Evolutionary conservation across 1,140 invertebrate species (phyloP).

Genomic region (Drosophila subpulchrella): DNA sequence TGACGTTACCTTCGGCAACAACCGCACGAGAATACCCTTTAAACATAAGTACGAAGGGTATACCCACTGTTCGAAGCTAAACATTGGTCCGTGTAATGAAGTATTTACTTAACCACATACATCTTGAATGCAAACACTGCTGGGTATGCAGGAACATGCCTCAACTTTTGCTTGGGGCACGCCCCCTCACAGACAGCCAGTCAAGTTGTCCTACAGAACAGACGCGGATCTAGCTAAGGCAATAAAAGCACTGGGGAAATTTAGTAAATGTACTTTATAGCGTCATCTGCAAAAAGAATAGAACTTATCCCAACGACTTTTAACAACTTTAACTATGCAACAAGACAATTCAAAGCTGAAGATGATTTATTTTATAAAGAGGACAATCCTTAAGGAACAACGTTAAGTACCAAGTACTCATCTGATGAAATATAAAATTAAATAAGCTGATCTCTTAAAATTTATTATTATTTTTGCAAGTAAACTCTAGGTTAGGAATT

Average conservation of each 20-base stretch:
- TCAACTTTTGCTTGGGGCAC: conserved; percentile 34
- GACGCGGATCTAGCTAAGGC: conserved; percentile 8
- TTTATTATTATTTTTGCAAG: too few species aligned
- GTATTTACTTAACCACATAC: neutral
- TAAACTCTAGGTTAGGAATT: too few species aligned
- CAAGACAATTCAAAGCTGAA: too few species aligned
- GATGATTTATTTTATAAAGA: too few species aligned
- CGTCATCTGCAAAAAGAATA: too few species aligned
- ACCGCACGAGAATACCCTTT: conserved; percentile 40
- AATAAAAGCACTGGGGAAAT: conserved; percentile 1
- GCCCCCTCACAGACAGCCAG: conserved; percentile 61
- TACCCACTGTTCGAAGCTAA: neutral
- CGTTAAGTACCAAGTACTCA: too few species aligned
- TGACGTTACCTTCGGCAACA: conserved; percentile 43
- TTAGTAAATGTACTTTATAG: neutral
- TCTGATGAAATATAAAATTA: too few species aligned
- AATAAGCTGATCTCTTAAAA: too few species aligned
- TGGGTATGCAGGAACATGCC: conserved; percentile 36
- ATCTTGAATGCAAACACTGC: neutral
- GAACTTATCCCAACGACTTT: too few species aligned
- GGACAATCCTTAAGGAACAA: too few species aligned
- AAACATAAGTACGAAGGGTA: neutral
- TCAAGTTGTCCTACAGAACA: conserved; percentile 68
- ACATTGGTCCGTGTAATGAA: neutral
- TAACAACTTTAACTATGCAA: too few species aligned